Evolutionary conservation across 2,797 vertebrate species (phyloP), one percentile per base, ranked within the genome.

Genomic region (Acrocephalus scirpaceus): DNA sequence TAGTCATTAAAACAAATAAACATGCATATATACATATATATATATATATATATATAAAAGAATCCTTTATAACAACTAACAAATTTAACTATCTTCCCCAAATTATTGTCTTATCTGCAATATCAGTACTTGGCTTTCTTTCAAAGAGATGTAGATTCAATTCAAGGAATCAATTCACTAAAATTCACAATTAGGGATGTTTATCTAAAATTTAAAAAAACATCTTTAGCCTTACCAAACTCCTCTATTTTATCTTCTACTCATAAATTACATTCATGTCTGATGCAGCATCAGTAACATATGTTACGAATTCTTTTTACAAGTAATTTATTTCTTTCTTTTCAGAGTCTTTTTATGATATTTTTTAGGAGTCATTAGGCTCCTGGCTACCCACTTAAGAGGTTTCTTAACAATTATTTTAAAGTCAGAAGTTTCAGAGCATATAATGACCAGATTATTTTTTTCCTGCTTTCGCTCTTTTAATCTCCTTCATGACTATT

Each of bases 321-420:
- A 26, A 30, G 57, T 64, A 89, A 93, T 84, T 92, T 16, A 80
- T 88, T 90, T 50, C 15, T 94, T 94, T 95, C 30, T 85, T 92
- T 92, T 81, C 58, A 62, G 3, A 32, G 29, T 20, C 9, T 65
- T 72, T 66, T 27, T 48, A 75, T n/a, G 15, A 7, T 23, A 7
- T 50, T 85, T 90, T 90, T 67, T 74, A 75, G 44, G 58, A 78
- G 25, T 88, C 66, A 69, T 86, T 91, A 84, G 34, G 48, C 16
- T 90, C 23, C 66, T 65, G 36, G n/a, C 20, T 81, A 69, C 51
- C 19, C 47, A 90, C 44, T 79, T 75, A 34, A 76, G 50, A 82
- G 72, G 23, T 77, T 95, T 90, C 22, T 86, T 69, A 69, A 61
- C 27, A 80, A 75, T 81, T 20, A 6, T 44, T 84, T 90, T 75